Percentiles rank a stretch among this genome's conserved stretches.
phyloP scores from a whole-genome alignment of 2,113 vertebrate species.

The Barnardius zonarius region DNA sequence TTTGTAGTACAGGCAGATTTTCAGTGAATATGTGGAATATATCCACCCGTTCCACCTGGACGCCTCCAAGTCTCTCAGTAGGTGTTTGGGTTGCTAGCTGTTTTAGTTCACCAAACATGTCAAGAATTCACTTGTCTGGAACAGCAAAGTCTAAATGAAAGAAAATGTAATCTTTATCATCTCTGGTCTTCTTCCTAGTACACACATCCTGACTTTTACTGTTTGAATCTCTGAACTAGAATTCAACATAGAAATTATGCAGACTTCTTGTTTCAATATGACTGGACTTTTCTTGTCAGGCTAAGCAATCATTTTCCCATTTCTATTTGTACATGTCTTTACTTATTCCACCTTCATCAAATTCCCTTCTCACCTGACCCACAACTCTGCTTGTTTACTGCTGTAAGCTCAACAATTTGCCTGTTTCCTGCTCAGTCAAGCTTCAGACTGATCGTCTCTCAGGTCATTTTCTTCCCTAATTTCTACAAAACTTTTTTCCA shows the following conservation, averaged over 20 bases:
- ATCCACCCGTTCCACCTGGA: neutral
- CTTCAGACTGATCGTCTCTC: neutral
- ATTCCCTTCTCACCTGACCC: neutral
- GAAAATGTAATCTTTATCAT: neutral
- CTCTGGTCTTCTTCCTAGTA: neutral
- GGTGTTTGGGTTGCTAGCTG: neutral
- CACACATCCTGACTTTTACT: neutral
- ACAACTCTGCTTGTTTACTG: neutral
- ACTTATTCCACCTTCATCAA: neutral
- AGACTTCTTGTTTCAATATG: neutral
- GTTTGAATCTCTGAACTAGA: neutral
- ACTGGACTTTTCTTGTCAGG: neutral
- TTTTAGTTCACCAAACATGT: neutral
- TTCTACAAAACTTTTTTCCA: neutral
- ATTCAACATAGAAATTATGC: neutral
- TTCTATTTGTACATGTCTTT: neutral
- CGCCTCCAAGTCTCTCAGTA: neutral
- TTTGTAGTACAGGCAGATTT: neutral
- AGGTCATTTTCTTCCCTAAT: neutral
- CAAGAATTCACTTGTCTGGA: slow-evolving; percentile 1
- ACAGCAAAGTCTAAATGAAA: neutral
- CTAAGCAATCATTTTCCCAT: neutral
- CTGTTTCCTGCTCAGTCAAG: neutral
- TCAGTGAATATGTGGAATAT: neutral
- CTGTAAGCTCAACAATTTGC: neutral